Evolutionary conservation across 2,888 invertebrate species (phyloP), one percentile per base, ranked within the genome.

Genomic region (Ypsolopha scabrella): DNA sequence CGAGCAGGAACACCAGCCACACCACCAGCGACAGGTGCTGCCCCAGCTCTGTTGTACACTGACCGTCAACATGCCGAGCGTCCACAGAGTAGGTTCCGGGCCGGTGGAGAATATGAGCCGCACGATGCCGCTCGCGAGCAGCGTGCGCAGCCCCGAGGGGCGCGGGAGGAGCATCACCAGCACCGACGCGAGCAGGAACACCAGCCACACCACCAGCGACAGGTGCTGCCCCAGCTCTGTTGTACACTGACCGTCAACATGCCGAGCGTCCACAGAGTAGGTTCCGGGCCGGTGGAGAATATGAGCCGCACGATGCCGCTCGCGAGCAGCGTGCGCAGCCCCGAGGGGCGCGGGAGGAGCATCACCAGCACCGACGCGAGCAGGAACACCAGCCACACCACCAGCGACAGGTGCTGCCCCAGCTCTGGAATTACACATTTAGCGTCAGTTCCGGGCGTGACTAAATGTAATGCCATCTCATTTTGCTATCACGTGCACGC

Each of bases 281-380:
- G 95, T 72, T 96, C 94, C n/a, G 97, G 94, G 24, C 98, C 98
- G 54, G 95, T 88, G 45, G 95, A 92, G 82, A 94, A 96, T 78
- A 98, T 96, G 70, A 96, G 90, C 58, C 96, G 89, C 58, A 97
- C 87, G 70, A 97, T 96, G 57, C 93, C 91, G 51, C 93, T 90
- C 58, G 93, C 91, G 52, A 94, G 92, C 59, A 95, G 87, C 1
- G 94, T 92, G 58, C 95, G 88, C 59, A 94, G 91, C 50, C 94
- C 94, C 43, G 93, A 91, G 64, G 92, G 91, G 55, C 93, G 88
- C 46, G 94, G 94, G 62, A 94, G 79, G 60, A 93, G 92, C 60
- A 93, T 87, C 24, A 95, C 93, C 65, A 95, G 91, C 52, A 91
- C 92, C 51, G 91, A 89, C 2, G 94, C 93, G 55, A 90, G 88